A percentile compares a stretch with the other conserved stretches of the same genome.
Evolutionary conservation across 1,140 invertebrate genomes (phyloP).

Genomic region (Lasaia peninsularis): DNA sequence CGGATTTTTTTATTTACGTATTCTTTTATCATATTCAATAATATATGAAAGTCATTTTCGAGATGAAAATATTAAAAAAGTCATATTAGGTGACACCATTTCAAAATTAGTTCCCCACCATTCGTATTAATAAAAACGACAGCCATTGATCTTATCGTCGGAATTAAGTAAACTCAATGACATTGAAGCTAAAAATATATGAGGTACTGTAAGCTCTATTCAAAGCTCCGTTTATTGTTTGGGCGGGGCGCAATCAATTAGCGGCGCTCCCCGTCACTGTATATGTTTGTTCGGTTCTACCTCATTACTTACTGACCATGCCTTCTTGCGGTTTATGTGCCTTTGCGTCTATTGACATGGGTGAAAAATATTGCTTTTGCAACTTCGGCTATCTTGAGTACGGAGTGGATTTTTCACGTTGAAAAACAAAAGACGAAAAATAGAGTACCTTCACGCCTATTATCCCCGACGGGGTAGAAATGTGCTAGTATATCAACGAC

Average conservation of each 20-base stretch:
- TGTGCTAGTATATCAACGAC: too few species aligned
- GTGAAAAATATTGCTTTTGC: conserved; percentile 25
- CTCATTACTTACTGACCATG: conserved; percentile 49
- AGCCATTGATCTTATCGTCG: neutral
- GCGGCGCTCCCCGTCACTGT: conserved; percentile 41
- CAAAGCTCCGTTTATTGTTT: conserved; percentile 30
- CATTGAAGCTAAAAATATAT: conserved; percentile 14
- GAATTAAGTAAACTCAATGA: neutral
- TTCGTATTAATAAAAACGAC: neutral
- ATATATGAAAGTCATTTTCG: too few species aligned
- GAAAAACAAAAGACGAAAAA: too few species aligned
- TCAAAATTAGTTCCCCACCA: neutral
- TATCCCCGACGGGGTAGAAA: too few species aligned
- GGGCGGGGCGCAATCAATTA: conserved; percentile 52
- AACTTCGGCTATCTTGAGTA: conserved; percentile 7
- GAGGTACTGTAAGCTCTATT: conserved; percentile 20
- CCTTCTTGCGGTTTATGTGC: conserved; percentile 25
- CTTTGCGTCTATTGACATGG: conserved; percentile 39
- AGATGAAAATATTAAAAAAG: too few species aligned
- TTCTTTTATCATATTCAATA: too few species aligned
- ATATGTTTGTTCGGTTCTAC: conserved; percentile 39
- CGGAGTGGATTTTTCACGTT: neutral
- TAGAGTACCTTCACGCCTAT: too few species aligned
- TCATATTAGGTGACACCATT: too few species aligned
- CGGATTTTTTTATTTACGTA: too few species aligned